phyloP scores from a whole-genome alignment of 2,113 vertebrate genomes.

The Pelodiscus sinensis region DNA sequence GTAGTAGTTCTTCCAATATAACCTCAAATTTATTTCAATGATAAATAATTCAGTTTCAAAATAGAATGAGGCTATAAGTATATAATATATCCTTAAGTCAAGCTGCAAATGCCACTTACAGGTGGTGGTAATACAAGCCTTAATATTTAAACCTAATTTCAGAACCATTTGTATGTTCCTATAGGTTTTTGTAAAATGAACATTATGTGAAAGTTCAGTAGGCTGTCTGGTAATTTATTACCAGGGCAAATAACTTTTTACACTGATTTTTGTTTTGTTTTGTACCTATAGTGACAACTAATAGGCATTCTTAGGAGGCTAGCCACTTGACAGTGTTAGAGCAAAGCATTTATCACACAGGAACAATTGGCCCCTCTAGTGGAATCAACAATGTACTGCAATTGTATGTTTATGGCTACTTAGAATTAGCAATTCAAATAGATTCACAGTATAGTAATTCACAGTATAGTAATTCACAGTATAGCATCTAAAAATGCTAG shows the following conservation, averaged over 20 bases:
- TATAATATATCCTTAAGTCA: background rate
- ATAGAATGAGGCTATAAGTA: background rate
- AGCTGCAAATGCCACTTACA: background rate
- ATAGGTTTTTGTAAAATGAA: background rate
- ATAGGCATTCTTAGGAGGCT: accelerated
- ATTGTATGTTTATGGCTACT: background rate
- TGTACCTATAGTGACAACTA: accelerated
- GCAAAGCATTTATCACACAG: conserved; percentile 37
- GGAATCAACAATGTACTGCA: conserved; percentile 68
- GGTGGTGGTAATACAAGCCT: background rate
- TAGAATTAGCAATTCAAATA: background rate
- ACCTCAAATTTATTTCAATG: background rate
- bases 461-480: background rate
- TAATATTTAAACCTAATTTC: background rate
- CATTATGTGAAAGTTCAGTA: accelerated
- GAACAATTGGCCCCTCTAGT: conserved; percentile 83
- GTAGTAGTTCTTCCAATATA: background rate
- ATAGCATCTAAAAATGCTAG: background rate
- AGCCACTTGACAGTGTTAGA: accelerated
- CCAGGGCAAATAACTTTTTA: background rate
- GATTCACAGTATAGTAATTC: background rate
- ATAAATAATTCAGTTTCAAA: background rate
- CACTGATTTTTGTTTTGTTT: background rate
- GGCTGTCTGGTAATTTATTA: background rate
- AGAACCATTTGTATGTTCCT: background rate